Percentiles rank a stretch among this genome's conserved stretches.
These are phyloP conservation scores for Sericinus montela DNA, from an alignment of 2,888 invertebrate genomes.

Conservation along the genomic window DNA sequence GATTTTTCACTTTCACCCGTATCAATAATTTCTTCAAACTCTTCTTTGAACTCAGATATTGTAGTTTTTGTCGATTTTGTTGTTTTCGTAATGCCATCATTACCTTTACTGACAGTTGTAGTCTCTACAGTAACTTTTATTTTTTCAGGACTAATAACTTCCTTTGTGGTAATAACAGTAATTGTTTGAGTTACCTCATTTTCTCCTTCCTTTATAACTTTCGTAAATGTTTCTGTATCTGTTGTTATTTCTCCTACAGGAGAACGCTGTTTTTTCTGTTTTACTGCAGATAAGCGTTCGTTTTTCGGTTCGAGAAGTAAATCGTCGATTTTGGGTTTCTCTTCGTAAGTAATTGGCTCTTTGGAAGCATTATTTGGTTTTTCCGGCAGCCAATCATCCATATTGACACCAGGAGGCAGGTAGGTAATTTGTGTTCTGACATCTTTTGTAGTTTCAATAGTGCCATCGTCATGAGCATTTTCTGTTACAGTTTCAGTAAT, in stretches of 20 bases:
- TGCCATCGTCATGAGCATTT: slow-evolving; percentile 59
- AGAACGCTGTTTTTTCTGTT: slow-evolving; percentile 59
- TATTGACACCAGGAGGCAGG: slow-evolving; percentile 61
- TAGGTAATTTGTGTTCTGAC: slow-evolving; percentile 71
- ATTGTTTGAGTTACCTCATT: slow-evolving; percentile 69
- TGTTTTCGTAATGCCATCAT: slow-evolving; percentile 69
- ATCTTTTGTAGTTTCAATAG: slow-evolving; percentile 70
- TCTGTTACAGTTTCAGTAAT: slow-evolving; percentile 69
- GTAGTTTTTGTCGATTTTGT: slow-evolving; percentile 74
- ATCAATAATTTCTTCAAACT: slow-evolving; percentile 68
- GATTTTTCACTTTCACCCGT: slow-evolving; percentile 72
- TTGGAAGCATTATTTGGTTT: slow-evolving; percentile 61
- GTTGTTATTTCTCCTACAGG: slow-evolving; percentile 70
- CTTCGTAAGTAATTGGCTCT: slow-evolving; percentile 41
- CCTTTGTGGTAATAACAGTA: slow-evolving; percentile 70
- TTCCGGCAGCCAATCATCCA: slow-evolving; percentile 72
- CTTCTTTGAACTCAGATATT: slow-evolving; percentile 70
- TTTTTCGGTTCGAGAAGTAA: slow-evolving; percentile 39
- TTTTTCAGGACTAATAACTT: slow-evolving; percentile 72
- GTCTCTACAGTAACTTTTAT: slow-evolving; percentile 70
- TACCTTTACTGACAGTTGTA: slow-evolving; percentile 67
- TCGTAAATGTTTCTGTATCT: slow-evolving; percentile 68
- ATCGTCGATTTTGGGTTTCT: slow-evolving; percentile 38
- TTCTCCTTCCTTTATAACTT: slow-evolving; percentile 63
- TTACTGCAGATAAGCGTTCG: slow-evolving; percentile 36